Evolutionary conservation across 2,113 vertebrate genomes (phyloP).

Genomic region (mouse (Mus musculus)): GRCm39 chr4:124797501-124798000

Average conservation of each 20-base stretch:
- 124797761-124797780: neutral
- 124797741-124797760: neutral
- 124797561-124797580: neutral
- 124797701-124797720: neutral
- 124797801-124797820: neutral
- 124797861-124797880: no score
- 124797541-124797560: no score
- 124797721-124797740: neutral
- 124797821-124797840: neutral
- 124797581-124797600: neutral
- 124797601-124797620: no score
- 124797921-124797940: slow-evolving; percentile 57
- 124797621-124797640: no score
- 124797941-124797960: slow-evolving; percentile 65
- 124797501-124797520: no score
- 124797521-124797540: no score
- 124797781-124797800: neutral
- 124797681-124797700: neutral
- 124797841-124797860: neutral
- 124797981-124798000: slow-evolving; percentile 76
- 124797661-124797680: no score
- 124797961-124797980: slow-evolving; percentile 75
- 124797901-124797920: slow-evolving; percentile 37
- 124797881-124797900: slow-evolving; percentile 22
- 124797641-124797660: no score